Evolutionary conservation across 2,888 invertebrate genomes (phyloP).

Genomic region (Ceriagrion tenellum): DNA sequence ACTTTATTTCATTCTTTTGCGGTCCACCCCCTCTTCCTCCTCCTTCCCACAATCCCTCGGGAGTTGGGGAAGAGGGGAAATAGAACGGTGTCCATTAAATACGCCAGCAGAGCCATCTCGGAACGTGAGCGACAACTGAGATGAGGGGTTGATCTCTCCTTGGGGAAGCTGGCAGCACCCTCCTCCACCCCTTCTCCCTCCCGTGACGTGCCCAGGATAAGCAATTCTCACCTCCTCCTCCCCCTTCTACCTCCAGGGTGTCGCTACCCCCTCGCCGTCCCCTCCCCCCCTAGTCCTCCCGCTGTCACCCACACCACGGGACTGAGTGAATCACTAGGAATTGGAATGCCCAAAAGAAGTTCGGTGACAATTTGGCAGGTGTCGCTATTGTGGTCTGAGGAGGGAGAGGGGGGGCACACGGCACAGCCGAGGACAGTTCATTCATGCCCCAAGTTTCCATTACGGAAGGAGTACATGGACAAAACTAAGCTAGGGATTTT

Average conservation of each 20-base stretch:
- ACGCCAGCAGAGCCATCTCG: slow-evolving; percentile 43
- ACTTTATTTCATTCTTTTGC: too few species aligned
- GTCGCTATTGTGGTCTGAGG: not conserved
- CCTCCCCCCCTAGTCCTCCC: too few species aligned
- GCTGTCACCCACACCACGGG: not conserved
- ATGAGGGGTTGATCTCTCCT: not conserved
- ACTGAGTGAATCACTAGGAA: not conserved
- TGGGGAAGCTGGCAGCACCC: not conserved
- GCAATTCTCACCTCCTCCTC: too few species aligned
- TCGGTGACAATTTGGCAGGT: not conserved
- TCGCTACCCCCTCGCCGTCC: not conserved
- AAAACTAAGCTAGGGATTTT: too few species aligned
- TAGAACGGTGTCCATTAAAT: slow-evolving; percentile 56
- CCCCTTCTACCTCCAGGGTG: not conserved
- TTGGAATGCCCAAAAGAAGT: not conserved
- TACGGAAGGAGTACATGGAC: too few species aligned
- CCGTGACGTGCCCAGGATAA: too few species aligned
- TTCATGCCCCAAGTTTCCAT: too few species aligned
- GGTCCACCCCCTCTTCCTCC: not conserved
- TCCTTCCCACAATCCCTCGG: not conserved
- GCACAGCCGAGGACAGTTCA: too few species aligned
- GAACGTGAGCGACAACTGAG: slow-evolving; percentile 15
- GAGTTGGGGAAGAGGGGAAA: not conserved
- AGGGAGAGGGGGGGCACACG: not conserved
- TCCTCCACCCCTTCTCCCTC: not conserved